Conservation (phyloP, 2,888 invertebrate genomes). For the Automeris io region DNA sequence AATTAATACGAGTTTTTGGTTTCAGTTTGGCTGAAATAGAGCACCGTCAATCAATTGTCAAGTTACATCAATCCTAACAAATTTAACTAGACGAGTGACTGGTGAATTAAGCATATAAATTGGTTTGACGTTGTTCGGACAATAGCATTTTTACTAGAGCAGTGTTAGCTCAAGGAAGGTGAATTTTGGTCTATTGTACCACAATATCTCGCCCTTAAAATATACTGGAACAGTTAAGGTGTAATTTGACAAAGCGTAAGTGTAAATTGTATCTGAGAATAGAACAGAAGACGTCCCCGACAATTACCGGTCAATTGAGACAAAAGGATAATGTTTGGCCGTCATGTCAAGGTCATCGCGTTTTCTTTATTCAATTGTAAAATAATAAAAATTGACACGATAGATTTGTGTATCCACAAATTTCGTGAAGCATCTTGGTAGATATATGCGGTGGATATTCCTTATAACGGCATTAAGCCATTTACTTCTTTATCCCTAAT, state of each 20-base stretch:
- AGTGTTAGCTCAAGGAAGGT: not conserved
- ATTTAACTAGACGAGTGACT: not conserved
- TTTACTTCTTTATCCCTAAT: no score
- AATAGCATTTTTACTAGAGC: not conserved
- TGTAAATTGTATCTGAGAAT: conserved; percentile 72
- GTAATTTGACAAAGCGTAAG: conserved; percentile 58
- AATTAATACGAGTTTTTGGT: conserved; percentile 41
- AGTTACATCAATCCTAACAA: not conserved
- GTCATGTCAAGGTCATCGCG: conserved; percentile 59
- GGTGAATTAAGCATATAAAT: not conserved
- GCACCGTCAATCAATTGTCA: not conserved
- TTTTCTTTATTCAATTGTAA: conserved; percentile 57
- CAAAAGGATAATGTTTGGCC: conserved; percentile 75
- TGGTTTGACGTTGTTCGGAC: conserved; percentile 6
- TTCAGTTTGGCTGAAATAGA: conserved; percentile 42
- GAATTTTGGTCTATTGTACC: not conserved
- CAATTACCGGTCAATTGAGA: conserved; percentile 73
- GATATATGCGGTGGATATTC: no score
- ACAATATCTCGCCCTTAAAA: conserved; percentile 2
- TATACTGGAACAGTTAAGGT: conserved; percentile 39
- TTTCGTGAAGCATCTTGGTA: no score
- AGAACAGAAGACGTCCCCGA: conserved; percentile 59
- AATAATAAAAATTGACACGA: conserved; percentile 63
- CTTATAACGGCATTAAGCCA: no score
- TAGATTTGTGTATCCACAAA: conserved; percentile 51